These are phyloP conservation scores for Galaxea fascicularis DNA, from an alignment of 92 coral and sea anemone species.

Conservation along the genomic window DNA sequence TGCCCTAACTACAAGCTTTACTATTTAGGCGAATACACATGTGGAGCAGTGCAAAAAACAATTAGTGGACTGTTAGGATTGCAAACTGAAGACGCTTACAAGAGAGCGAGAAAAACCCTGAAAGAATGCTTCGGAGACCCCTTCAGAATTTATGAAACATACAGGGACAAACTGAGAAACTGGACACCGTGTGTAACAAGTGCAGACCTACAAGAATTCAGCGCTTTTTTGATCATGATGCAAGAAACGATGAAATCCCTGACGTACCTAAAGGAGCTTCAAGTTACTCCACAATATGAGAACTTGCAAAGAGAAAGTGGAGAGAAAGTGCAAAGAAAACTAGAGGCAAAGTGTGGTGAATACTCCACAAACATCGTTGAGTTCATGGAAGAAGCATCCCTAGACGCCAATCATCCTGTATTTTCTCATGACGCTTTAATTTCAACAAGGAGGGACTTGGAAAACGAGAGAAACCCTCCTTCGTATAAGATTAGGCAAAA, in stretches of 20 bases:
- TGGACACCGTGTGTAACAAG: conserved; percentile 72
- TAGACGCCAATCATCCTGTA: conserved; percentile 74
- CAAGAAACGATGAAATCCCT: conserved; percentile 82
- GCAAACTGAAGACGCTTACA: conserved; percentile 71
- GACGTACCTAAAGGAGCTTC: conserved; percentile 72
- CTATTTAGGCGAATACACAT: conserved; percentile 69
- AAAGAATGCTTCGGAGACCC: conserved; percentile 78
- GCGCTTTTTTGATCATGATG: conserved; percentile 73
- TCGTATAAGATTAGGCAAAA: background rate
- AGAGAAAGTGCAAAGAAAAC: conserved; percentile 69
- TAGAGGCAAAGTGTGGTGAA: conserved; percentile 59
- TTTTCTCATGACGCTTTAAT: conserved; percentile 70
- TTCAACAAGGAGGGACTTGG: conserved; percentile 54
- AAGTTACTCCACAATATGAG: conserved; percentile 66
- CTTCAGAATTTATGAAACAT: conserved; percentile 69
- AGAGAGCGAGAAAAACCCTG: conserved; percentile 66
- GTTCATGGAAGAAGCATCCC: conserved; percentile 60
- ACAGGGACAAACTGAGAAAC: conserved; percentile 40
- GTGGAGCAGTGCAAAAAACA: conserved; percentile 23
- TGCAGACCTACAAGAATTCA: conserved; percentile 59
- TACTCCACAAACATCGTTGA: conserved; percentile 69
- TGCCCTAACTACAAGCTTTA: conserved; percentile 58
- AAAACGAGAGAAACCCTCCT: conserved; percentile 36
- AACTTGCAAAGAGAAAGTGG: conserved; percentile 68
- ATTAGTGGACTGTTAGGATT: conserved; percentile 66